These are phyloP conservation scores for Dasysyrphus tricinctus DNA, from an alignment of 2,888 invertebrate genomes.

Conservation along the genomic window DNA sequence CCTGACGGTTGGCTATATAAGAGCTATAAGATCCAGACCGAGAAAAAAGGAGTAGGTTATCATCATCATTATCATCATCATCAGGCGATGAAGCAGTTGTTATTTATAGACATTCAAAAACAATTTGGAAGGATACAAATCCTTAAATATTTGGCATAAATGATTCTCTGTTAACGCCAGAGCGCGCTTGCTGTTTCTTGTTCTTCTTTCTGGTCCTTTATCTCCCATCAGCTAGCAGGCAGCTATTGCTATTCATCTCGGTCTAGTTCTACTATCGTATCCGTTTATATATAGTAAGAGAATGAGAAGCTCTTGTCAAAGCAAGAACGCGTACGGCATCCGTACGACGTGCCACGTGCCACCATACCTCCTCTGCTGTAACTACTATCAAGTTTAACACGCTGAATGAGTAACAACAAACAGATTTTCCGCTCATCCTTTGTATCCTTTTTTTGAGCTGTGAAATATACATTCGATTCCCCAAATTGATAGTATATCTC, in stretches of 20 bases:
- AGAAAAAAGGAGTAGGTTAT: conserved; percentile 15
- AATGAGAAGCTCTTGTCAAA: conserved; percentile 38
- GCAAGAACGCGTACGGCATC: conserved; percentile 62
- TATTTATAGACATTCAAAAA: conserved; percentile 72
- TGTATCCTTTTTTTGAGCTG: conserved; percentile 45
- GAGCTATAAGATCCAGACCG: neutral
- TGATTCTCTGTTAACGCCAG: conserved; percentile 17
- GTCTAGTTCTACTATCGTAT: conserved; percentile 10
- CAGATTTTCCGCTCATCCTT: conserved; percentile 75
- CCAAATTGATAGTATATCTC: conserved; percentile 42
- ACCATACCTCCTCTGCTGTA: conserved; percentile 45
- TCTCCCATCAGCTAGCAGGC: neutral
- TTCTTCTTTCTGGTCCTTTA: neutral
- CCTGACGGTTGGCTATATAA: neutral
- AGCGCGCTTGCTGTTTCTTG: neutral
- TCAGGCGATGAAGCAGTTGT: conserved; percentile 67
- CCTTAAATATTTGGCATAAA: conserved; percentile 62
- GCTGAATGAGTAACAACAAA: conserved; percentile 74
- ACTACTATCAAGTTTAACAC: conserved; percentile 73
- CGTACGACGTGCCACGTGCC: conserved; percentile 68
- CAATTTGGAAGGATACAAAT: conserved; percentile 72
- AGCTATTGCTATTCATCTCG: neutral
- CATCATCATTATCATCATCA: conserved; percentile 57
- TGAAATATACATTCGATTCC: conserved; percentile 11
- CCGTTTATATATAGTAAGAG: conserved; percentile 5